phyloP scores from a whole-genome alignment of 1,140 invertebrate genomes.

The Leptinotarsa undecemlineata region DNA sequence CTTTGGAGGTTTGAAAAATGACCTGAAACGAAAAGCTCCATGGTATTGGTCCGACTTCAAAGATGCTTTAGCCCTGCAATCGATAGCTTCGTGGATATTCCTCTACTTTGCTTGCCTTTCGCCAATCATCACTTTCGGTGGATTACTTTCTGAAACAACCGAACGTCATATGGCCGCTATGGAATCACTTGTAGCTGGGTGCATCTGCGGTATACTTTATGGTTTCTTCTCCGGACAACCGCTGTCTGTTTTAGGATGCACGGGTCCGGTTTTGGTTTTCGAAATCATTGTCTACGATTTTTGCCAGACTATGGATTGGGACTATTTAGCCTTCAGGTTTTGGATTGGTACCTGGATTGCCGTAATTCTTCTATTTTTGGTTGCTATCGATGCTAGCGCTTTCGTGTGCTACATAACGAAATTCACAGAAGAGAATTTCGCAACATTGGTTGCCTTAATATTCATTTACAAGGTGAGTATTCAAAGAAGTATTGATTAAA shows the following conservation, averaged over 20 bases:
- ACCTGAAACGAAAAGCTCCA: slow-evolving; percentile 89
- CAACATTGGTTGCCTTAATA: slow-evolving; percentile 96
- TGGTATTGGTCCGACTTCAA: slow-evolving; percentile 82
- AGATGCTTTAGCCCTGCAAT: slow-evolving; percentile 91
- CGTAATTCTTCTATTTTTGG: slow-evolving; percentile 83
- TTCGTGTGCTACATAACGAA: slow-evolving; percentile 98
- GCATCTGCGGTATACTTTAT: slow-evolving; percentile 93
- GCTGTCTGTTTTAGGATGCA: slow-evolving; percentile 95
- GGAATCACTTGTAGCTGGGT: slow-evolving; percentile 95
- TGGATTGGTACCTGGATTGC: slow-evolving; percentile 97
- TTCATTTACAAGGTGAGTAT: slow-evolving; percentile 92
- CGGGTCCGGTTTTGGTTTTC: slow-evolving; percentile 97
- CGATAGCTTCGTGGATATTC: slow-evolving; percentile 95
- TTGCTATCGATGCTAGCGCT: slow-evolving; percentile 94
- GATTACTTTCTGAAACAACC: slow-evolving; percentile 92
- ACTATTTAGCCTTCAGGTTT: slow-evolving; percentile 89
- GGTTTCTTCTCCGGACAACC: slow-evolving; percentile 98
- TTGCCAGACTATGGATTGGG: slow-evolving; percentile 82
- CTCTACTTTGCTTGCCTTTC: slow-evolving; percentile 98
- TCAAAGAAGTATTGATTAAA: too few species aligned
- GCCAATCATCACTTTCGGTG: slow-evolving; percentile 96
- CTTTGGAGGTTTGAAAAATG: slow-evolving; percentile 91
- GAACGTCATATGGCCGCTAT: slow-evolving; percentile 97
- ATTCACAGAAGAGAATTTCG: slow-evolving; percentile 99
- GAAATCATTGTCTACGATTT: slow-evolving; percentile 97